phyloP scores from a whole-genome alignment of 1,140 invertebrate genomes.

The Penaeus vannamei region DNA sequence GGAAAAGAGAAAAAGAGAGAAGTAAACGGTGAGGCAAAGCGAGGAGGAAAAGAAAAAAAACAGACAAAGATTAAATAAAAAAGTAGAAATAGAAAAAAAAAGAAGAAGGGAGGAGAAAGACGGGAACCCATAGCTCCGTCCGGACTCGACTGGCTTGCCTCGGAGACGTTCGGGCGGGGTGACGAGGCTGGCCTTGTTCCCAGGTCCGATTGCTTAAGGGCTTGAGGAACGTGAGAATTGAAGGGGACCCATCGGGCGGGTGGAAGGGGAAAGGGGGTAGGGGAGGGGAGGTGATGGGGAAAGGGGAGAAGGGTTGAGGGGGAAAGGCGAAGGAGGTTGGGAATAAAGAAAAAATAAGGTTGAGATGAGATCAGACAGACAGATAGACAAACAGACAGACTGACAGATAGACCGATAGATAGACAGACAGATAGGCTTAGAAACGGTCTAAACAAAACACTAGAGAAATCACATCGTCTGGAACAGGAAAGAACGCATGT shows the following conservation, averaged over 20 bases:
- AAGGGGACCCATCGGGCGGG: no score
- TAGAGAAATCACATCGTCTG: background rate
- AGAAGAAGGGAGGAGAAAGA: constrained; percentile 25
- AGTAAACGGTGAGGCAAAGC: background rate
- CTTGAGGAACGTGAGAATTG: no score
- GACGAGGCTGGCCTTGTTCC: no score
- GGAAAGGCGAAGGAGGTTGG: background rate
- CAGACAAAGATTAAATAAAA: background rate
- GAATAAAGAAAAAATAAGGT: background rate
- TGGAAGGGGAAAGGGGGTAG: background rate
- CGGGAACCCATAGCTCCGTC: background rate
- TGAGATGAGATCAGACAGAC: background rate
- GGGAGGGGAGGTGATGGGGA: background rate
- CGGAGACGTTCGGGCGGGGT: no score
- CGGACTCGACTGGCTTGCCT: no score
- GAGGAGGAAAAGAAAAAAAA: constrained; percentile 12
- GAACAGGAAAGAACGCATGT: background rate
- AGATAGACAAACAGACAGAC: background rate
- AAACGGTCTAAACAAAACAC: background rate
- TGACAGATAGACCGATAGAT: background rate
- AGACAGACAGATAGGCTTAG: background rate
- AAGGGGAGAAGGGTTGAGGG: background rate
- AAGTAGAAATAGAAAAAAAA: background rate
- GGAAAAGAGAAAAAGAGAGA: background rate
- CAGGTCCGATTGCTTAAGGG: no score